Evolutionary conservation across 2,888 invertebrate species (phyloP).

Genomic region (Leucoptera coffeella): DNA sequence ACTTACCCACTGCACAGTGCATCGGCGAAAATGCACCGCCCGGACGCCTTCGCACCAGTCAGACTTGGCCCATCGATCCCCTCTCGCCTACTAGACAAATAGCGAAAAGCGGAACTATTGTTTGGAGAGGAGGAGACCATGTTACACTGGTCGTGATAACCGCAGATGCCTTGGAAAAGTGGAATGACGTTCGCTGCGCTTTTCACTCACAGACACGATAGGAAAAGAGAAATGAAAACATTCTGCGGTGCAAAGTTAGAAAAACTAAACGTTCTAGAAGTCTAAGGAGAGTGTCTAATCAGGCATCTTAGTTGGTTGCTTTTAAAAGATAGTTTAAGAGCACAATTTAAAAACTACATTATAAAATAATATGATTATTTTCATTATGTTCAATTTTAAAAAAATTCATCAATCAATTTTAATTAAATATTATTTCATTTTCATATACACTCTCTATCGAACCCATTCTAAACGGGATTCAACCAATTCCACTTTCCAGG

Average conservation of each 20-base stretch:
- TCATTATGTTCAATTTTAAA: no score
- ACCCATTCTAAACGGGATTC: no score
- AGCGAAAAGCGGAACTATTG: constrained; percentile 10
- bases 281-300: no score
- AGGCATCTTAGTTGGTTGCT: no score
- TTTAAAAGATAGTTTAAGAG: no score
- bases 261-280: neutral
- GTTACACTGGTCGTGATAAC: constrained; percentile 21
- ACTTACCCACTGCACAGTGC: constrained; percentile 47
- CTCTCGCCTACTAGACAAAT: constrained; percentile 9
- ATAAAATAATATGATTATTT: no score
- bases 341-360: no score
- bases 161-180: constrained; percentile 45
- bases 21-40: constrained; percentile 12
- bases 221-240: constrained; percentile 35
- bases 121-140: constrained; percentile 15
- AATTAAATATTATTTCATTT: no score
- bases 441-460: no score
- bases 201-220: constrained; percentile 44
- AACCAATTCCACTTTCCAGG: no score
- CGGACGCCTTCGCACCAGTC: constrained; percentile 23
- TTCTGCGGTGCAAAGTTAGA: no score
- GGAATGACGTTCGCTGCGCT: constrained; percentile 46
- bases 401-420: no score
- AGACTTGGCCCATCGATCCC: constrained; percentile 17